A percentile compares a stretch with the other conserved stretches of the same genome.
These are phyloP conservation scores for Propithecus coquereli DNA, from an alignment of 2,113 vertebrate species.

Conservation along the genomic window DNA sequence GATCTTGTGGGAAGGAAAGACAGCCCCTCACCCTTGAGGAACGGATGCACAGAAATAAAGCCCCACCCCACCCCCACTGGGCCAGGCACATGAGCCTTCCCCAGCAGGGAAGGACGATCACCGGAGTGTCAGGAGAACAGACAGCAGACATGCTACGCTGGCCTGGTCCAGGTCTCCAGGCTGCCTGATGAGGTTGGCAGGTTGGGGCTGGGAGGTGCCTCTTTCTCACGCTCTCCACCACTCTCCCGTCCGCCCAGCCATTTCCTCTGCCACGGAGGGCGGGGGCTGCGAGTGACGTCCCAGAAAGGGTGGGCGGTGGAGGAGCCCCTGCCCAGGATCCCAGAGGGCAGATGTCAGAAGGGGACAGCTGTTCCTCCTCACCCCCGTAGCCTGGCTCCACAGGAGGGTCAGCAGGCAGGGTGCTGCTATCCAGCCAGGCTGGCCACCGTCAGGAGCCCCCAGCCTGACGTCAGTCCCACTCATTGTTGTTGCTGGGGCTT, in stretches of 20 bases:
- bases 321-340: neutral
- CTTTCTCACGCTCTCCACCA: constrained; percentile 46
- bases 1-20: neutral
- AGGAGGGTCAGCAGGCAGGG: constrained; percentile 38
- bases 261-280: constrained; percentile 42
- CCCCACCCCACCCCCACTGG: neutral
- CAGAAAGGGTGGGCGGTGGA: neutral
- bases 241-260: neutral
- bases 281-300: constrained; percentile 2
- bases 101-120: neutral
- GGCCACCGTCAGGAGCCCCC: constrained; percentile 46
- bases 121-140: neutral
- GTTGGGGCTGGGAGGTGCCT: neutral
- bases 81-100: neutral
- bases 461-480: constrained; percentile 65
- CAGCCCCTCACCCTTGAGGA: neutral
- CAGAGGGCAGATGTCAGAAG: constrained; percentile 28
- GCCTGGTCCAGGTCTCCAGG: neutral
- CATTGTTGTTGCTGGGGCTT: constrained; percentile 60
- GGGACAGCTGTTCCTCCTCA: constrained; percentile 8
- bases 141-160: neutral
- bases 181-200: neutral
- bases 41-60: neutral
- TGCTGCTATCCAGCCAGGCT: neutral
- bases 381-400: neutral